Evolutionary conservation across 2,888 invertebrate genomes (phyloP).

Genomic region (Nomada flava): DNA sequence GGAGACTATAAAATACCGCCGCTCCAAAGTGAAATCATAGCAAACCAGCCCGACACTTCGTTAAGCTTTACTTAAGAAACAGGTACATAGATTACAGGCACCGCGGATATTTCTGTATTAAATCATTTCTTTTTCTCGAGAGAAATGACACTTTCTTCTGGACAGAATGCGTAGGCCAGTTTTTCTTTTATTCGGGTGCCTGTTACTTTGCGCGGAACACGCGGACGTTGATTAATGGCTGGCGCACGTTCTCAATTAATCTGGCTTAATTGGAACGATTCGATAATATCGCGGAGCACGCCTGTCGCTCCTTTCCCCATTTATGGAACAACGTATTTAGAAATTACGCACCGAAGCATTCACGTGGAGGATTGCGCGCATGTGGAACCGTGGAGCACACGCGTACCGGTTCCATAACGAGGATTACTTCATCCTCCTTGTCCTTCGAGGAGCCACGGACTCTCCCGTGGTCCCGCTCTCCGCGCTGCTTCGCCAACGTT

Average conservation of each 20-base stretch:
- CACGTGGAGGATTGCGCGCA: conserved; percentile 59
- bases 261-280: conserved; percentile 51
- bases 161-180: conserved; percentile 14
- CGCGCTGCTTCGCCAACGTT: not conserved
- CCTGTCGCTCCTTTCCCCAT: conserved; percentile 54
- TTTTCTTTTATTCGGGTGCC: not conserved
- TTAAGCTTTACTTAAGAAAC: conserved; percentile 37
- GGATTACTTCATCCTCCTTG: conserved; percentile 76
- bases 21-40: conserved; percentile 30
- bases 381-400: conserved; percentile 65
- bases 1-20: conserved; percentile 52
- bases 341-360: conserved; percentile 67
- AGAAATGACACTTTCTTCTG: not conserved
- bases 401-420: conserved; percentile 75
- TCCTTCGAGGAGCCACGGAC: conserved; percentile 69
- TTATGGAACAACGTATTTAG: conserved; percentile 67
- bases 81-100: not conserved
- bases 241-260: conserved; percentile 40
- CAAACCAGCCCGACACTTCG: conserved; percentile 56
- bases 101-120: not conserved
- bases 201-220: conserved; percentile 7
- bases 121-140: not conserved
- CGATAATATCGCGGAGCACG: conserved; percentile 50
- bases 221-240: conserved; percentile 32
- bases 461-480: conserved; percentile 36